Conservation (phyloP, 2,888 invertebrate genomes). For the Deladenus siricidicola region DNA sequence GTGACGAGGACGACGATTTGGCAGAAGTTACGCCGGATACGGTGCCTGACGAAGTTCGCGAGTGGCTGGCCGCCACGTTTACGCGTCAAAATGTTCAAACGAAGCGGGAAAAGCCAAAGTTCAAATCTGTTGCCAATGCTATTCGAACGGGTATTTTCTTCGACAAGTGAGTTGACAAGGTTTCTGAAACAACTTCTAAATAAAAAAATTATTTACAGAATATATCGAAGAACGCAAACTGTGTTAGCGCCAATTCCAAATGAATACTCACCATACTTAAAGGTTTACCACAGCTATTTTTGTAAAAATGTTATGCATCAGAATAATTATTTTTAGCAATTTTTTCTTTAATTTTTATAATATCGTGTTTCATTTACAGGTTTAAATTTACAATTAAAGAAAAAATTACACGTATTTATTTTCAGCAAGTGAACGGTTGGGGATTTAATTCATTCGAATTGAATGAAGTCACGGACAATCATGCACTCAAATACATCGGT, state of each 20-base stretch:
- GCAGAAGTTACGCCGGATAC: conserved; percentile 92
- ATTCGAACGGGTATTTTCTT: conserved; percentile 92
- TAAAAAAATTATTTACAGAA: conserved; percentile 24
- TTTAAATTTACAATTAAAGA: neutral
- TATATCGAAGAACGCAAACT: conserved; percentile 48
- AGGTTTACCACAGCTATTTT: conserved; percentile 7
- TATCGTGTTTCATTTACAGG: neutral
- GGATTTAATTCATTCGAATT: conserved; percentile 85
- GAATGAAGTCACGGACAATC: conserved; percentile 73
- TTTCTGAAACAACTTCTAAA: neutral
- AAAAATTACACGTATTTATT: neutral
- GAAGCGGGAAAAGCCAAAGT: conserved; percentile 63
- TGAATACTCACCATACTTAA: conserved; percentile 34
- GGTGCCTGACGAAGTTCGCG: conserved; percentile 86
- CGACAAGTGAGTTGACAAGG: conserved; percentile 58
- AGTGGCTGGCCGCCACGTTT: conserved; percentile 92
- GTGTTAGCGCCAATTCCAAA: conserved; percentile 50
- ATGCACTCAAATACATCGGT: conserved; percentile 82
- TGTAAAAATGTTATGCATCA: neutral
- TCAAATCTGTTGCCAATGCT: conserved; percentile 88
- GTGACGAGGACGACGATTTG: conserved; percentile 78
- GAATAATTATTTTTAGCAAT: neutral
- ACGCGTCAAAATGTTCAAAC: conserved; percentile 74
- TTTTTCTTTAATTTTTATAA: neutral
- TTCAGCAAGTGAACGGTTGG: conserved; percentile 82